phyloP scores from a whole-genome alignment of 1,140 invertebrate species.

The Ceratina japonica region DNA sequence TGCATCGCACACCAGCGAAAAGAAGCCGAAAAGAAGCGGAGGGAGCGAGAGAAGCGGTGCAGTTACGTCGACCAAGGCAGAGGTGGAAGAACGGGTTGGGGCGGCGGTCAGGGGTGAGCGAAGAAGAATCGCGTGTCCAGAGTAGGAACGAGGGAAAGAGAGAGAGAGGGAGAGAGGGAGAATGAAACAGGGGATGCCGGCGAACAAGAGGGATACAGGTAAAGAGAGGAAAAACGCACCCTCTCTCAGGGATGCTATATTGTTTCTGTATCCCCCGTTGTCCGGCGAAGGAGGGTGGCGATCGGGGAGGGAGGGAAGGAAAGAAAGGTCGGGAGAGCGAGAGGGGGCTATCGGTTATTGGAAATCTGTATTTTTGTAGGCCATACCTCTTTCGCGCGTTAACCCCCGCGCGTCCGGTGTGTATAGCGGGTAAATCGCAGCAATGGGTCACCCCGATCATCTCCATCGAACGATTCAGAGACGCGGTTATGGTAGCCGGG shows the following conservation, averaged over 20 bases:
- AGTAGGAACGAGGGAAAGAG: conserved; percentile 10
- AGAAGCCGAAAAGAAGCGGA: conserved; percentile 32
- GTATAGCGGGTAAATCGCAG: conserved; percentile 57
- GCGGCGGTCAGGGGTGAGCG: conserved; percentile 42
- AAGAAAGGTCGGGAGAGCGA: conserved; percentile 13
- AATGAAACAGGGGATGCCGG: conserved; percentile 19
- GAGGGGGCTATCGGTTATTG: conserved; percentile 74
- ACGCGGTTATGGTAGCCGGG: conserved; percentile 37
- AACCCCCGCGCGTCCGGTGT: conserved; percentile 38
- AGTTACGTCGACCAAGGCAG: conserved; percentile 19
- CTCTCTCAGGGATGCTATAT: conserved; percentile 58
- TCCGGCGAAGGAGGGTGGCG: conserved; percentile 2
- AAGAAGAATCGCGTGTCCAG: conserved; percentile 42
- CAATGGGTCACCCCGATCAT: conserved; percentile 68
- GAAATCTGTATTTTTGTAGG: conserved; percentile 78
- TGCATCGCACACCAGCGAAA: conserved; percentile 55
- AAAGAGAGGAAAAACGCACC: conserved; percentile 27
- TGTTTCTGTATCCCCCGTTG: conserved; percentile 66
- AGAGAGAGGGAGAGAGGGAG: conserved; percentile 33
- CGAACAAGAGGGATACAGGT: conserved; percentile 25
- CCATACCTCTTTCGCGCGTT: conserved; percentile 63
- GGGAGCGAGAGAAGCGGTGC: conserved; percentile 23
- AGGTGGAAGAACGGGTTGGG: conserved; percentile 48
- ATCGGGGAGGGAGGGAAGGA: conserved; percentile 9
- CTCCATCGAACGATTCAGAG: conserved; percentile 60